Conservation (phyloP, 2,888 invertebrate species). For the Dicyrtomina minuta region DNA sequence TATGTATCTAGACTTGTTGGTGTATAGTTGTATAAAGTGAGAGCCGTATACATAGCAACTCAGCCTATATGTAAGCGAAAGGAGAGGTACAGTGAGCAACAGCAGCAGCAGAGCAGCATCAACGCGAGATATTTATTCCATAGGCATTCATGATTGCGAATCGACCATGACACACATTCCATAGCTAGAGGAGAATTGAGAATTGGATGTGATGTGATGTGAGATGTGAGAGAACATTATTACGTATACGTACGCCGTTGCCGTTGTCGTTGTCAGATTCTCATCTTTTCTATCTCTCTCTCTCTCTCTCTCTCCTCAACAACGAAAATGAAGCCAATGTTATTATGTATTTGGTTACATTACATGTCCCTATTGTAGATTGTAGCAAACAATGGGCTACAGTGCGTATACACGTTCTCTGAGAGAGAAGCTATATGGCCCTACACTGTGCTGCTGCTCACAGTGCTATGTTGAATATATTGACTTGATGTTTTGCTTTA, state of each 20-base stretch:
- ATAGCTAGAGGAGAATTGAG: constrained; percentile 31
- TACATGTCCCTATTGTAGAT: constrained; percentile 16
- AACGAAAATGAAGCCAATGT: not conserved
- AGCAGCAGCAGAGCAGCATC: no score
- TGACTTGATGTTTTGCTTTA: no score
- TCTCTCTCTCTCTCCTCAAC: not conserved
- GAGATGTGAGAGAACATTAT: constrained; percentile 2
- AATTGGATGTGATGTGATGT: constrained; percentile 22
- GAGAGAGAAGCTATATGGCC: no score
- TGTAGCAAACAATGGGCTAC: not conserved
- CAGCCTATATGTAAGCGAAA: no score
- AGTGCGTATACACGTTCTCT: not conserved
- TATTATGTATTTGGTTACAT: constrained; percentile 8
- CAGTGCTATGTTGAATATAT: no score
- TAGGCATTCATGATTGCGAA: constrained; percentile 45
- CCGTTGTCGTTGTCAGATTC: constrained; percentile 35
- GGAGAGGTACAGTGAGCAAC: not conserved
- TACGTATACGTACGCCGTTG: constrained; percentile 25
- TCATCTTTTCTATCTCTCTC: constrained; percentile 19
- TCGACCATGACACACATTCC: constrained; percentile 54
- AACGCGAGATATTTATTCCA: constrained; percentile 26
- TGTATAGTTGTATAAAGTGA: no score
- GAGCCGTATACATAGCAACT: no score
- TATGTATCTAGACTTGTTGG: no score
- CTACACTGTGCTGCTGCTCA: no score